Conservation (phyloP, 64 coral and sea anemone genomes). For the Hydrozoanthus tunicans region DNA sequence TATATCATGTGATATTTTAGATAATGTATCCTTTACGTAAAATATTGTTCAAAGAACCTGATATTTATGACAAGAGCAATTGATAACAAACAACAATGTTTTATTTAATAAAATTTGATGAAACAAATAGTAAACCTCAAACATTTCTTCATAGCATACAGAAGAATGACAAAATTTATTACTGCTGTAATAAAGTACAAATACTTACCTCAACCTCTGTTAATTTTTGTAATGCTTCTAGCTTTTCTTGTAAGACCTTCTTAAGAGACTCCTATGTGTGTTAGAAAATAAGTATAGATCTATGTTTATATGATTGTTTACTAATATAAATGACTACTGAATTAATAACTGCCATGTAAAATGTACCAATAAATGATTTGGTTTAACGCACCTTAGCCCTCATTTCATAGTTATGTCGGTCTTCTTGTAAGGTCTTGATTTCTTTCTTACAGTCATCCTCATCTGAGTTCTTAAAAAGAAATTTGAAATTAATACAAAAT, state of each 20-base stretch:
- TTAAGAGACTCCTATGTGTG: constrained; percentile 72
- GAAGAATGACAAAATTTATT: too few relatives aligned
- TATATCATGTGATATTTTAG: too few relatives aligned
- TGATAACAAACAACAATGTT: too few relatives aligned
- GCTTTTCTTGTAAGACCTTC: constrained; percentile 87
- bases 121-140: too few relatives aligned
- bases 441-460: constrained; percentile 89
- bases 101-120: too few relatives aligned
- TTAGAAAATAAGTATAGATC: background rate
- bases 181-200: background rate
- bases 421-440: constrained; percentile 80
- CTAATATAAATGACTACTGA: background rate
- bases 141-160: too few relatives aligned
- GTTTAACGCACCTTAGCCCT: constrained; percentile 74
- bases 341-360: background rate
- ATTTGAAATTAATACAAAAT: background rate
- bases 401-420: constrained; percentile 97
- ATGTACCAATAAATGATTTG: background rate
- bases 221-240: constrained; percentile 88
- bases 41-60: too few relatives aligned
- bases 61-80: too few relatives aligned
- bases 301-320: background rate
- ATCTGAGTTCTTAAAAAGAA: constrained; percentile 69
- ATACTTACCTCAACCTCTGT: constrained; percentile 75
- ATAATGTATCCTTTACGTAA: too few relatives aligned